Base-by-base conservation (phyloP, 2,888 invertebrate species). In the Agelastica alni region DNA sequence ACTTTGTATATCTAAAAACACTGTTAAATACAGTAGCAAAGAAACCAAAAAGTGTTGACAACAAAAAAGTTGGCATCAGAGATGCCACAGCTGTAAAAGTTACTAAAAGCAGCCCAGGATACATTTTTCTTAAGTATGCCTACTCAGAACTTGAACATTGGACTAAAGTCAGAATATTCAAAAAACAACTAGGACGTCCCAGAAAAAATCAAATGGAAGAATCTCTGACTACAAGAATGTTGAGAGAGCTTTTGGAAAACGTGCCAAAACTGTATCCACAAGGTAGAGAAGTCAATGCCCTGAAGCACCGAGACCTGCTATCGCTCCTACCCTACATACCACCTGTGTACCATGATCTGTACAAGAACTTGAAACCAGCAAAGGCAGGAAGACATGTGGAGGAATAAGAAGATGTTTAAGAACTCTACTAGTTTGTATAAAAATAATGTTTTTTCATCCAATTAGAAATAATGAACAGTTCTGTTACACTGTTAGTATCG, bases 1-100 rank as follows among this genome's bases (percentile, higher is more conserved):
- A 31, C 1, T 1, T 22, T 22, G 4, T 22, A 6, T 22, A 22
- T 2, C n/a, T 7, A 31, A 31, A 31, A 10, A 31, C 9, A 34
- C 32, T 34, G 3, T 34, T 34, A 14, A 14, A 34, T 13, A 34
- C 13, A 34, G 32, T 34, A 34, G 32, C 32, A 34, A 34, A 34
- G 14, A 14, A 31, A 31, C 31, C 31, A 31, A 31, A 13, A 34
- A 34, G 32, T 34, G 32, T 13, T 13, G 32, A 2, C 14, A 34
- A 34, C 12, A 34, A 14, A 34, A 34, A 34, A 34, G 32, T 34
- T 34, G 14, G 32, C 14, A 13, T 34, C 12, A 13, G 14, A 13
- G 14, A 34, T 12, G 32, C 14, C 13, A 34, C 32, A 34, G 12
- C 32, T 34, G 32, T 34, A 34, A 13, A 34, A 34, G 32, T 34